Evolutionary conservation across 2,113 vertebrate species (phyloP).

Genomic region (Sturnus vulgaris): DNA sequence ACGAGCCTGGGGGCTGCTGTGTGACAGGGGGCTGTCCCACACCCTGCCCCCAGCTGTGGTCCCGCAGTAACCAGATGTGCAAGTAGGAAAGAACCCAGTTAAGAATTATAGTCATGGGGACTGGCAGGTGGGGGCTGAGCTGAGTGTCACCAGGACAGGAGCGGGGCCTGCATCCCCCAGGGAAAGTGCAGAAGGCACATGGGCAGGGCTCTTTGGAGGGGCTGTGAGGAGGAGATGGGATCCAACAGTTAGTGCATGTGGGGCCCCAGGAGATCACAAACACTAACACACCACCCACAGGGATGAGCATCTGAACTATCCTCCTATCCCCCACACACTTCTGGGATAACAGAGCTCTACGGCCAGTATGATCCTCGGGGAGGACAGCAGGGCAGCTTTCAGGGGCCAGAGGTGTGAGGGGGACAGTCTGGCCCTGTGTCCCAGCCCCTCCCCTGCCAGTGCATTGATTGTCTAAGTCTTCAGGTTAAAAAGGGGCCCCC

Average conservation of each 20-base stretch:
- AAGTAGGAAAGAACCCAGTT: slow-evolving; percentile 31
- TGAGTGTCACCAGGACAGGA: background rate
- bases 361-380: background rate
- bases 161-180: background rate
- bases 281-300: background rate
- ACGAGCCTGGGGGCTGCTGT: background rate
- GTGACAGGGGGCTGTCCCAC: background rate
- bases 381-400: background rate
- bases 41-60: background rate
- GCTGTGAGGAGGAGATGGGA: background rate
- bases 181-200: slow-evolving; percentile 63
- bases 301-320: background rate
- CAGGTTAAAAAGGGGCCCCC: background rate
- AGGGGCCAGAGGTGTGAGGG: background rate
- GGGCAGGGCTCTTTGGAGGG: slow-evolving; percentile 59
- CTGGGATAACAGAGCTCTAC: background rate
- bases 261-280: background rate
- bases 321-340: background rate
- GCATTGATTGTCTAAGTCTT: slow-evolving; percentile 63
- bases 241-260: background rate
- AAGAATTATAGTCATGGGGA: background rate
- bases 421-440: background rate
- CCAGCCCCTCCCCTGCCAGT: slow-evolving; percentile 13
- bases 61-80: slow-evolving; percentile 37
- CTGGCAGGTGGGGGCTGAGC: background rate